Evolutionary conservation across 2,113 vertebrate genomes (phyloP).

Genomic region (Pterocles burchelli): DNA sequence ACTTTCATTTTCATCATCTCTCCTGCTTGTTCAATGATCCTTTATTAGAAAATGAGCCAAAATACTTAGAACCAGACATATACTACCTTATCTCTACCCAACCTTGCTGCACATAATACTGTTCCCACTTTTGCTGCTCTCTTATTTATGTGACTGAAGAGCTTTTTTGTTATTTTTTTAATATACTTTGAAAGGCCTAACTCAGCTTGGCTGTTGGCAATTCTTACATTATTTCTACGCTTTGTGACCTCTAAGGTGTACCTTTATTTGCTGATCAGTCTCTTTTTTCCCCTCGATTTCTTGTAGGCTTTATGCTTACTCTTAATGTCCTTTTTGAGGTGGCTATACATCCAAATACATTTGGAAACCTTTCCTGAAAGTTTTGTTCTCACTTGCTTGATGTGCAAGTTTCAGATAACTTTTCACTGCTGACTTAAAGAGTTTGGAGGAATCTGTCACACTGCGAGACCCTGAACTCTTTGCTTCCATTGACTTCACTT

Average conservation of each 20-base stretch:
- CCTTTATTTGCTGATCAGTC: slow-evolving; percentile 62
- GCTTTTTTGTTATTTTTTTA: slow-evolving; percentile 56
- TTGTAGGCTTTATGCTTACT: slow-evolving; percentile 47
- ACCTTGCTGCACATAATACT: not conserved
- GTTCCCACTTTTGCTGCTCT: not conserved
- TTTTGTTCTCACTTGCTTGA: slow-evolving; percentile 52
- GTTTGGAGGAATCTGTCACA: slow-evolving; percentile 33
- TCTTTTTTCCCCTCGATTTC: slow-evolving; percentile 39
- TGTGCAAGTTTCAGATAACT: slow-evolving; percentile 56
- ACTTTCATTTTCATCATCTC: not conserved
- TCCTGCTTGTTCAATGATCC: not conserved
- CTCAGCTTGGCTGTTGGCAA: slow-evolving; percentile 51
- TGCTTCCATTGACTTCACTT: slow-evolving; percentile 21
- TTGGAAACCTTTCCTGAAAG: slow-evolving; percentile 52
- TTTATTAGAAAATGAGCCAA: not conserved
- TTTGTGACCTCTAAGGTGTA: slow-evolving; percentile 34
- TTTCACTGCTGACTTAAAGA: slow-evolving; percentile 55
- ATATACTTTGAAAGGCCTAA: slow-evolving; percentile 54
- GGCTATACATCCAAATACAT: slow-evolving; percentile 53
- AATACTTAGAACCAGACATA: not conserved
- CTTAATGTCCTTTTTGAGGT: slow-evolving; percentile 38
- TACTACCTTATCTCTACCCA: not conserved
- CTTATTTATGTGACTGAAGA: slow-evolving; percentile 33
- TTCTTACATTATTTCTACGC: slow-evolving; percentile 54
- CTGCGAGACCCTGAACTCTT: slow-evolving; percentile 14